Evolutionary conservation across 2,888 invertebrate species (phyloP).

Genomic region (Andrena haemorrhoa): DNA sequence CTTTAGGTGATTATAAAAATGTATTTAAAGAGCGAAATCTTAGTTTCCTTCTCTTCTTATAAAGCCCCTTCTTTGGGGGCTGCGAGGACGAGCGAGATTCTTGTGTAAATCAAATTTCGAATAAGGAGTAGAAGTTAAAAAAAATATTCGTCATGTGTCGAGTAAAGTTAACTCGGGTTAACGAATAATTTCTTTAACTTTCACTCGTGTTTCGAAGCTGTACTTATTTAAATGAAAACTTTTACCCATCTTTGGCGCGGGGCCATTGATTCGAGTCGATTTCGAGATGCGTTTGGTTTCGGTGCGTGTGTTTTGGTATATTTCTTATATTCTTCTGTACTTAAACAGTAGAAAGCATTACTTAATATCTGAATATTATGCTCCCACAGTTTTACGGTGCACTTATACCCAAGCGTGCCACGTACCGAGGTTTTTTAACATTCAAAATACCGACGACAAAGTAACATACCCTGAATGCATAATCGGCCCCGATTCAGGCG

Average conservation of each 20-base stretch:
- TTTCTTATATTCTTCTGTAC: not conserved
- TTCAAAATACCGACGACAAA: not conserved
- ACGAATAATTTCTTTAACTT: too few relatives aligned
- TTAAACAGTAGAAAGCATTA: not conserved
- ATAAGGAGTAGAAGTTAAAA: too few relatives aligned
- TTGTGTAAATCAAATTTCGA: too few relatives aligned
- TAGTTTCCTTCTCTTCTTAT: not conserved
- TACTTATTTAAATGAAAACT: too few relatives aligned
- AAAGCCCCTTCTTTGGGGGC: too few relatives aligned
- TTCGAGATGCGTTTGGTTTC: not conserved
- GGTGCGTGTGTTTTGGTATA: too few relatives aligned
- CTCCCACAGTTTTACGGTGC: not conserved
- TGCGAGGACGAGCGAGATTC: too few relatives aligned
- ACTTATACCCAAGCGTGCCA: not conserved
- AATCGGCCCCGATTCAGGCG: not conserved
- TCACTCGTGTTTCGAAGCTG: too few relatives aligned
- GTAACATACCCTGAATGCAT: slow-evolving; percentile 21
- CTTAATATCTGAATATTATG: not conserved
- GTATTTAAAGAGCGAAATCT: not conserved
- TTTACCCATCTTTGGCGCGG: too few relatives aligned
- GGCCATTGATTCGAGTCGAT: not conserved
- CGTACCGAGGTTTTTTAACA: not conserved
- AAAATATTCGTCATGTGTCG: too few relatives aligned
- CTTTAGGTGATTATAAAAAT: too few relatives aligned
- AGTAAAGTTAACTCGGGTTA: too few relatives aligned